phyloP scores from a whole-genome alignment of 2,888 invertebrate genomes.

The Drosophila imparisetae region DNA sequence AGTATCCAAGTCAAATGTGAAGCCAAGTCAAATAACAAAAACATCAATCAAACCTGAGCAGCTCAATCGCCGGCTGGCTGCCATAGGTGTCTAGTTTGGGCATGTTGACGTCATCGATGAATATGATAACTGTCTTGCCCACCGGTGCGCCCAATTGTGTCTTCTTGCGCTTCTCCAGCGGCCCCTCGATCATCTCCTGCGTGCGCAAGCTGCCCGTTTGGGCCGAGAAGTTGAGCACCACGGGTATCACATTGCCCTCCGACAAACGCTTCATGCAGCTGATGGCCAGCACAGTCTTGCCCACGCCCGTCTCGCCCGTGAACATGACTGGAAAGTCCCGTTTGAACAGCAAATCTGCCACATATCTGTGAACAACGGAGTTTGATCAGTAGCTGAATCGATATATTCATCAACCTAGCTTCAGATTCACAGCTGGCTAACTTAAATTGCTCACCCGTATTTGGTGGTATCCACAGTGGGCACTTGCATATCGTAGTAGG shows the following conservation, averaged over 20 bases:
- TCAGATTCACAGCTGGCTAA: neutral
- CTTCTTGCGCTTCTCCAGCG: conserved; percentile 92
- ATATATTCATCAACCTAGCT: neutral
- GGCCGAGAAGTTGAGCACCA: conserved; percentile 94
- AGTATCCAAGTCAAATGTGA: neutral
- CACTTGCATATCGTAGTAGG: conserved; percentile 95
- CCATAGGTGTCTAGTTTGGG: conserved; percentile 94
- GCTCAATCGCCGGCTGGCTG: conserved; percentile 95
- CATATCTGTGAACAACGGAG: conserved; percentile 62
- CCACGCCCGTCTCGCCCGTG: conserved; percentile 96
- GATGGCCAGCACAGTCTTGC: conserved; percentile 94
- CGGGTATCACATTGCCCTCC: conserved; percentile 88
- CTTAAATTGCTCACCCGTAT: conserved; percentile 87
- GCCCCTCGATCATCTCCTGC: conserved; percentile 92
- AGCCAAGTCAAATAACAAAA: neutral
- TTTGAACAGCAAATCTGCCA: conserved; percentile 88
- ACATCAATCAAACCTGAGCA: conserved; percentile 87
- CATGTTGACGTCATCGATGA: conserved; percentile 97
- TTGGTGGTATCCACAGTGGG: conserved; percentile 96
- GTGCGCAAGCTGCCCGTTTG: conserved; percentile 94
- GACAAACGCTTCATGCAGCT: conserved; percentile 89
- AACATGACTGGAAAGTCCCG: conserved; percentile 92
- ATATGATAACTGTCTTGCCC: conserved; percentile 92
- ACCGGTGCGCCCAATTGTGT: conserved; percentile 92
- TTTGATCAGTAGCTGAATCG: neutral